A percentile compares a stretch with the other conserved stretches of the same genome.
phyloP scores from a whole-genome alignment of 1,140 invertebrate genomes.

The Aphaenogaster floridana region DNA sequence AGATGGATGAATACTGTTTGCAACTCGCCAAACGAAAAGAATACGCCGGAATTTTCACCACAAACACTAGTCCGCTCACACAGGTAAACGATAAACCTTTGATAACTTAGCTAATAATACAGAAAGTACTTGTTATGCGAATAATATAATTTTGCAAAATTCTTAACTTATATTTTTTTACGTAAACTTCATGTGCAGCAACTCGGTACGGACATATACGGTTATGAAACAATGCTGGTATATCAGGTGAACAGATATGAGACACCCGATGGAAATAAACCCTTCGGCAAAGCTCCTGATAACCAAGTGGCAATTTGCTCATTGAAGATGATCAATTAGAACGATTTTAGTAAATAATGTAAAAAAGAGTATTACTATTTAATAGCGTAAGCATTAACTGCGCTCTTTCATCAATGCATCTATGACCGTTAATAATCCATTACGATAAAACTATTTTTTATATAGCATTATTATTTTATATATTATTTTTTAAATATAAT shows the following conservation, averaged over 20 bases:
- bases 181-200: conserved; percentile 87
- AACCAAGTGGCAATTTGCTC: conserved; percentile 91
- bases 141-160: not conserved
- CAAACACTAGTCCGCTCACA: conserved; percentile 94
- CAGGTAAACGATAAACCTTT: conserved; percentile 87
- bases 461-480: conserved; percentile 12
- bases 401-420: not conserved
- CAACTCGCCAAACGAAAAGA: conserved; percentile 89
- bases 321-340: conserved; percentile 88
- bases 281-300: conserved; percentile 92
- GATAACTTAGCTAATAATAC: not conserved
- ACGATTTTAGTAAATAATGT: not conserved
- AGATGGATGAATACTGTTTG: conserved; percentile 92
- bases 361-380: not conserved
- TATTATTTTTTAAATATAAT: no score
- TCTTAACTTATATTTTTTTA: conserved; percentile 19
- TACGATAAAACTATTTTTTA: not conserved
- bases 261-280: conserved; percentile 90
- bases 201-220: conserved; percentile 92
- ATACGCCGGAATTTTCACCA: conserved; percentile 93
- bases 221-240: conserved; percentile 92
- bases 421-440: not conserved
- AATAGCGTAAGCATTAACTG: not conserved
- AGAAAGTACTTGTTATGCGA: not conserved
- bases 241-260: conserved; percentile 94